These are phyloP conservation scores for Nothocercus nigrocapillus DNA, from an alignment of 2,113 vertebrate species.

Conservation along the genomic window DNA sequence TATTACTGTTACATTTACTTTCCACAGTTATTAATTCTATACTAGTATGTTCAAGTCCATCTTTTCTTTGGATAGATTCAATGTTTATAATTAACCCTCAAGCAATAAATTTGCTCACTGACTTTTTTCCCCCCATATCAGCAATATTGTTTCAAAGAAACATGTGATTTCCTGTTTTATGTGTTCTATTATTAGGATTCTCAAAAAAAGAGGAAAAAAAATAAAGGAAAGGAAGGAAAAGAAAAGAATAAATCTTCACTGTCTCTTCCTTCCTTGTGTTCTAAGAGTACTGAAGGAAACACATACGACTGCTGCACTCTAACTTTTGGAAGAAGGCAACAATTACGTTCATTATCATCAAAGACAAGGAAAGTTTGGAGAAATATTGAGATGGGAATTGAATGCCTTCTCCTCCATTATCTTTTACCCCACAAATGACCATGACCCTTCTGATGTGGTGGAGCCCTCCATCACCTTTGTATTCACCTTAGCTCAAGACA, in stretches of 20 bases:
- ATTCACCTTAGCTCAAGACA: background rate
- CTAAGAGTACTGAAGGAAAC: background rate
- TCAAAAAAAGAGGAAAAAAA: background rate
- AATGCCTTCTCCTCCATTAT: background rate
- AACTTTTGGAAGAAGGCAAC: background rate
- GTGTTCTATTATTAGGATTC: background rate
- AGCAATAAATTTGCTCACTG: background rate
- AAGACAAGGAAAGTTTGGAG: background rate
- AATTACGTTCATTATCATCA: background rate
- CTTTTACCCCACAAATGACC: background rate
- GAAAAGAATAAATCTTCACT: background rate
- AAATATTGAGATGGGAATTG: background rate
- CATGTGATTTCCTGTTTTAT: background rate
- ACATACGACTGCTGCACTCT: background rate
- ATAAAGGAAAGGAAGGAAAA: background rate
- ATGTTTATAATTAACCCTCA: background rate
- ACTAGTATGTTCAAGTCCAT: background rate
- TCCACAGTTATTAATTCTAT: background rate
- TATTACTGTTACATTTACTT: background rate
- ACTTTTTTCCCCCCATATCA: background rate
- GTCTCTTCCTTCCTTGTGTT: background rate
- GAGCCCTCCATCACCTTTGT: background rate
- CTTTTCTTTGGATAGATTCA: background rate
- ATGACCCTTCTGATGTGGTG: background rate
- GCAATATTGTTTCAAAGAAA: background rate